These are phyloP conservation scores for Punctoribates punctum DNA, from an alignment of 2,888 invertebrate species.

Conservation along the genomic window DNA sequence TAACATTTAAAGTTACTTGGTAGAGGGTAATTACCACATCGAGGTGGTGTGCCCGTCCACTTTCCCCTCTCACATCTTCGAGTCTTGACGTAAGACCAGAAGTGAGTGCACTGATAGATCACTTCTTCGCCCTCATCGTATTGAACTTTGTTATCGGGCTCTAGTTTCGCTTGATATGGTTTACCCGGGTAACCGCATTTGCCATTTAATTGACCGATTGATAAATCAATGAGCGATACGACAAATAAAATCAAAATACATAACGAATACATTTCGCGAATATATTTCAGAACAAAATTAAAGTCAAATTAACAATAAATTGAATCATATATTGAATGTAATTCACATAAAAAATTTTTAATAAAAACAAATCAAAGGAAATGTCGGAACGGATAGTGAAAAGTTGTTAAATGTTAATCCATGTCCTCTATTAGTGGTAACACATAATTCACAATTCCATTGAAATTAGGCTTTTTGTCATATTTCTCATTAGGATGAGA, in stretches of 20 bases:
- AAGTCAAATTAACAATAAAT: neutral
- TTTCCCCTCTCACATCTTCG: conserved; percentile 35
- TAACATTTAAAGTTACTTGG: neutral
- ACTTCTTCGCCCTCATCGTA: conserved; percentile 40
- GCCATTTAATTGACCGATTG: conserved; percentile 1
- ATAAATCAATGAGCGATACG: neutral
- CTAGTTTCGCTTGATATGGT: conserved; percentile 35
- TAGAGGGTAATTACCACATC: conserved; percentile 19
- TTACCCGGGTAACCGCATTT: conserved; percentile 43
- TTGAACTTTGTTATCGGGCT: conserved; percentile 37
- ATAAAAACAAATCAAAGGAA: conserved; percentile 2
- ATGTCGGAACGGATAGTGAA: neutral
- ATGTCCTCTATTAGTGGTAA: neutral
- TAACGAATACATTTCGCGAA: neutral
- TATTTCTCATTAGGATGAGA: too few species aligned
- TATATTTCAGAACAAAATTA: neutral
- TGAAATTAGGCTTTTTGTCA: too few species aligned
- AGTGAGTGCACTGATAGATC: conserved; percentile 36
- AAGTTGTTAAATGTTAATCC: too few species aligned
- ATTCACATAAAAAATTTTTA: too few species aligned
- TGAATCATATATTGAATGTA: too few species aligned
- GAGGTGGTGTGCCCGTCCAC: conserved; percentile 35
- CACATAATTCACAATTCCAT: too few species aligned
- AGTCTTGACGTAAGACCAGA: neutral
- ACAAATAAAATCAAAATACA: neutral